phyloP scores from a whole-genome alignment of 2,113 vertebrate genomes.

The Caloenas nicobarica region DNA sequence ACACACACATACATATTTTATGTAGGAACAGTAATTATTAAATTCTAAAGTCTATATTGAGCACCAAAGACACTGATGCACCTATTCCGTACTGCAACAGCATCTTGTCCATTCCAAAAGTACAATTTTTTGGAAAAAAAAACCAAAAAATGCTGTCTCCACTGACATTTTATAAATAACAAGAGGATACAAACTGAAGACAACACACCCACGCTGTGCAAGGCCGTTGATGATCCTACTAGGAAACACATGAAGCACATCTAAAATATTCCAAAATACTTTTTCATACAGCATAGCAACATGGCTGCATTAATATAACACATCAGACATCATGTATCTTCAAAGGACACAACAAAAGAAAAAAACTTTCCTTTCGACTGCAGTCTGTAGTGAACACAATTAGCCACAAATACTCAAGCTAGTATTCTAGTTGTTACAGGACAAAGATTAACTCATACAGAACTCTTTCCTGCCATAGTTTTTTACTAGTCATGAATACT shows the following conservation, averaged over 20 bases:
- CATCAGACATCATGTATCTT: background rate
- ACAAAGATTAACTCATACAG: background rate
- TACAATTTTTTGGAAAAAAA: background rate
- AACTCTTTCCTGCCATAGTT: background rate
- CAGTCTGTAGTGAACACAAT: background rate
- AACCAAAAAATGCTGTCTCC: background rate
- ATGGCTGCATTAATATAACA: background rate
- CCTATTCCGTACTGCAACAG: background rate
- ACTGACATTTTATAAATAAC: background rate
- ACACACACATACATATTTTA: background rate
- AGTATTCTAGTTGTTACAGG: background rate
- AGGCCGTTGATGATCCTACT: background rate
- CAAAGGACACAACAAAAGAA: background rate
- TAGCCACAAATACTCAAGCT: background rate
- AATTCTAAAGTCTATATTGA: background rate
- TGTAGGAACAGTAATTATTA: background rate
- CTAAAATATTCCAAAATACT: background rate
- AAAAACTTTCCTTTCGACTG: background rate
- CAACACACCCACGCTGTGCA: background rate
- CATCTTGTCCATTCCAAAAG: background rate
- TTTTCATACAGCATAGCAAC: background rate
- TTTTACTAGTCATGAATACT: background rate
- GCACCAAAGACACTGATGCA: background rate
- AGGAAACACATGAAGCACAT: background rate
- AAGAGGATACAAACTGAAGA: background rate